These are phyloP conservation scores for Lissocephala sabroskyi DNA, from an alignment of 2,888 invertebrate genomes.

Conservation along the genomic window DNA sequence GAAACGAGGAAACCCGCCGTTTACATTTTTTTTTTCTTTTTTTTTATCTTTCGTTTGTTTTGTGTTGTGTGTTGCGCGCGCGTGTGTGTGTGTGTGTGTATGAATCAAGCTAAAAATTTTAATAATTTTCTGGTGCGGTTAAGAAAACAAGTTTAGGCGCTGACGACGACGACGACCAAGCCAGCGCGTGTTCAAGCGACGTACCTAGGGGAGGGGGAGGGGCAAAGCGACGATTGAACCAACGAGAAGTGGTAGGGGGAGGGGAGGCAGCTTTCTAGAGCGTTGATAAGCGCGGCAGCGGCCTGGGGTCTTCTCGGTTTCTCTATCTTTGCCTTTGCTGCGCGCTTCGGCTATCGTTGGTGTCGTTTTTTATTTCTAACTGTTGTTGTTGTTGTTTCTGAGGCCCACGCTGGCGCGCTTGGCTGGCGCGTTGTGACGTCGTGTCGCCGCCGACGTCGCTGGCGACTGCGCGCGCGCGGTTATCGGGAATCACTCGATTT, in stretches of 20 bases:
- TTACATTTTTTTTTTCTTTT: neutral
- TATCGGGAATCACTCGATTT: slow-evolving; percentile 53
- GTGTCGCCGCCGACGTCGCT: slow-evolving; percentile 3
- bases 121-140: slow-evolving; percentile 50
- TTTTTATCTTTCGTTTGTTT: slow-evolving; percentile 14
- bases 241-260: slow-evolving; percentile 20
- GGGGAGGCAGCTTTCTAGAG: slow-evolving; percentile 29
- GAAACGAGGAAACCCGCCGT: slow-evolving; percentile 69
- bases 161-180: neutral
- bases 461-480: slow-evolving; percentile 1
- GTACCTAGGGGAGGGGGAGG: too few relatives aligned
- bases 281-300: slow-evolving; percentile 40
- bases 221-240: slow-evolving; percentile 18
- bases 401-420: slow-evolving; percentile 16
- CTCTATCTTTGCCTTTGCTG: too few relatives aligned
- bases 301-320: too few relatives aligned
- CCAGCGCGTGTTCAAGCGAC: slow-evolving; percentile 2
- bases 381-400: slow-evolving; percentile 19
- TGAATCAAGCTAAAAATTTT: slow-evolving; percentile 58
- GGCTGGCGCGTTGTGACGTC: neutral
- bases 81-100: slow-evolving; percentile 31
- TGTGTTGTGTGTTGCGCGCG: slow-evolving; percentile 14
- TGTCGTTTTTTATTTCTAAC: slow-evolving; percentile 7
- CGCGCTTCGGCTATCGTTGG: slow-evolving; percentile 17
- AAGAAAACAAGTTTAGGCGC: slow-evolving; percentile 53